Evolutionary conservation across 2,797 vertebrate genomes (phyloP), one percentile per base, ranked within the genome.

Genomic region (Macropodus opercularis): DNA sequence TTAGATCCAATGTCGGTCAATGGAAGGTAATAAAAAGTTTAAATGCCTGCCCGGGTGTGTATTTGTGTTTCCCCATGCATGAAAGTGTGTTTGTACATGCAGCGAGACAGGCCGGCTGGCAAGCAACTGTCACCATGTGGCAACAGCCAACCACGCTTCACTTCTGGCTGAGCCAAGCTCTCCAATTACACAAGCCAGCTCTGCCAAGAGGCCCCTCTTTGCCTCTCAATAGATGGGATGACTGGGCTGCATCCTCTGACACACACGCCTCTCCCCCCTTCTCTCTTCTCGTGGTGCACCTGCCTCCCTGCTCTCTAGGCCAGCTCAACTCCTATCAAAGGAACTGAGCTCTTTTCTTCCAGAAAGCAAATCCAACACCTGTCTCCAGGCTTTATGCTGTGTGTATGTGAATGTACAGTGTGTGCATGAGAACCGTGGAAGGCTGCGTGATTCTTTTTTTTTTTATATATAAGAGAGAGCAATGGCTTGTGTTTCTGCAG

Each of bases 291-390:
- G 10, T 66, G 47, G 61, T 87, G 87, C 90, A 92, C 90, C 90
- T 91, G 89, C 87, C 87, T 86, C 87, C 74, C 72, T 79, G 84
- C 80, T 85, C 83, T 86, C 69, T 73, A 85, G 86, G 87, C 89
- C 87, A 90, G 84, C 83, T 89, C 86, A 80, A 83, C 85, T 87
- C 80, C 83, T 85, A 87, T 90, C 87, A 89, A 89, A 91, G 77
- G 83, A 85, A 76, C 86, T 86, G 81, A 81, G 84, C 78, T 86
- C 84, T 85, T 88, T 89, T 90, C 85, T 88, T 86, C 75, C 85
- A 87, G 82, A 87, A 78, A 86, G 85, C 87, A 89, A 87, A 91
- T 90, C 87, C 87, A 90, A 91, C 90, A 91, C 90, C 90, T 90
- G 89, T 91, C 87, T 90, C 83, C 56, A n/a, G 83, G 83, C 85